Percentiles rank a stretch among this genome's conserved stretches.
Conservation (phyloP, 2,113 vertebrate genomes). For the Thalassoma bifasciatum region DNA sequence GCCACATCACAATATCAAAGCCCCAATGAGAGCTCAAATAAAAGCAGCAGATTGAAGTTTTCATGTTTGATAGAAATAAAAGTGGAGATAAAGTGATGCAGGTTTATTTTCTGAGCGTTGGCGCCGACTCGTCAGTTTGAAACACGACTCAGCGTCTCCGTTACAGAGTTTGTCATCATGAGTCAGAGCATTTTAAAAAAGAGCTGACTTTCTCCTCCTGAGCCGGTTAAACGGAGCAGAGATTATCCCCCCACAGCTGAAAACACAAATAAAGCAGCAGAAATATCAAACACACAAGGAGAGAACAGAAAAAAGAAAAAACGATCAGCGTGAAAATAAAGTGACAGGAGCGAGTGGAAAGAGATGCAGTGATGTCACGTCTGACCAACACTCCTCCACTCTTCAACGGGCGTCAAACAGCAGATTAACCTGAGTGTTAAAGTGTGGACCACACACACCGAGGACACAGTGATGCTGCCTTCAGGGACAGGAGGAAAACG, state of each 20-base stretch:
- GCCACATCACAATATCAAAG: not conserved
- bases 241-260: not conserved
- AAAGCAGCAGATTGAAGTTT: too few species aligned
- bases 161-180: too few species aligned
- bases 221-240: not conserved
- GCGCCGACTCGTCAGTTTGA: too few species aligned
- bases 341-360: not conserved
- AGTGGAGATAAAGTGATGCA: not conserved
- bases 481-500: not conserved
- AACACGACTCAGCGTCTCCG: not conserved
- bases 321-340: not conserved
- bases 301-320: not conserved
- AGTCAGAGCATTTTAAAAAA: too few species aligned
- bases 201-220: not conserved
- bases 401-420: not conserved
- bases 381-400: slow-evolving; percentile 3
- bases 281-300: slow-evolving; percentile 3
- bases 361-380: slow-evolving; percentile 13
- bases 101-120: too few species aligned
- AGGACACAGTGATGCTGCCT: slow-evolving; percentile 1
- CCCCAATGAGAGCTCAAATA: too few species aligned
- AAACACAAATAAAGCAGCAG: slow-evolving; percentile 34
- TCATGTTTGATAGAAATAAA: not conserved
- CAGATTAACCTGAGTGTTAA: slow-evolving; percentile 38
- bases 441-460: not conserved